These are phyloP conservation scores for Muscicapa comitata DNA, from an alignment of 2,797 vertebrate species.

Conservation along the genomic window DNA sequence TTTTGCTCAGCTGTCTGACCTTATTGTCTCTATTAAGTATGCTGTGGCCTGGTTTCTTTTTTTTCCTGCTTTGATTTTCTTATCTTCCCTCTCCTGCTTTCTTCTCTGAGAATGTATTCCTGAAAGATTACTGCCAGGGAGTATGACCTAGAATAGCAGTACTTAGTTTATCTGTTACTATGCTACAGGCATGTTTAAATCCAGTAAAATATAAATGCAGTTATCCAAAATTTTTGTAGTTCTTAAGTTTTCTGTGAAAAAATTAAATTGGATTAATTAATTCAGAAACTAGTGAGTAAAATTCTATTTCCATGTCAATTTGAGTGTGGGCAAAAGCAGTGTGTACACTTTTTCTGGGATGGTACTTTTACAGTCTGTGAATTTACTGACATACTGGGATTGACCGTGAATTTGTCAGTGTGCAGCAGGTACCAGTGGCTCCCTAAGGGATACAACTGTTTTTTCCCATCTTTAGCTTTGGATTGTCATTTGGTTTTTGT, in stretches of 20 bases:
- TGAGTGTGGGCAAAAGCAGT: neutral
- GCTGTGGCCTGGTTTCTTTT: neutral
- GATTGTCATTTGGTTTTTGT: neutral
- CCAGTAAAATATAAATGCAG: neutral
- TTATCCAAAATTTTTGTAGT: neutral
- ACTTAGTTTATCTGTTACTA: neutral
- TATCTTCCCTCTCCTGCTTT: neutral
- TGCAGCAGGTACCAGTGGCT: neutral
- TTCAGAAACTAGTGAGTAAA: neutral
- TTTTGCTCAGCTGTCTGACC: neutral
- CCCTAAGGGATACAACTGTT: neutral
- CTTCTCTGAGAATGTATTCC: neutral
- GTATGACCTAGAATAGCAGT: neutral
- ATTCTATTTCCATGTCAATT: neutral
- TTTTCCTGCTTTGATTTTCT: neutral
- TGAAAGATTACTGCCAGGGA: slow-evolving; percentile 26
- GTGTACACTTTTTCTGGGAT: neutral
- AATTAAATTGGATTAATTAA: neutral
- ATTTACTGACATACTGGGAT: neutral
- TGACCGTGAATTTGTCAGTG: neutral
- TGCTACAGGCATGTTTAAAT: neutral
- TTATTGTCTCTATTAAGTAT: neutral
- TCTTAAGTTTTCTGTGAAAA: neutral
- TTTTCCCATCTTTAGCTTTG: neutral
- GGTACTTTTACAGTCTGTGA: neutral